Evolutionary conservation across 2,888 invertebrate genomes (phyloP).

Genomic region (Leptinotarsa tumamoca): DNA sequence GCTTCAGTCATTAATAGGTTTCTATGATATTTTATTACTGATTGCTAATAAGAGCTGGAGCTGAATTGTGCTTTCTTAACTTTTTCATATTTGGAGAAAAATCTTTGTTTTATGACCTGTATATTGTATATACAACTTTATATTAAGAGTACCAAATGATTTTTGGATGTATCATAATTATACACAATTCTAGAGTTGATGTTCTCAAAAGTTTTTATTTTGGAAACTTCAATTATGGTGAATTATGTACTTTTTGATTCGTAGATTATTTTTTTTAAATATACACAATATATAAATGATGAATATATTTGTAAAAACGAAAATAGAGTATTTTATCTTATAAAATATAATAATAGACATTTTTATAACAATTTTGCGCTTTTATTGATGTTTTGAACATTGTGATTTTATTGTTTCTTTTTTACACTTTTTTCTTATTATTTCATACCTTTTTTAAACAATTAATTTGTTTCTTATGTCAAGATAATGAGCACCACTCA

Average conservation of each 20-base stretch:
- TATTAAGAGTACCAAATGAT: constrained; percentile 29
- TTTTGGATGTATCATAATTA: constrained; percentile 32
- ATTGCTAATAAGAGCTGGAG: not conserved
- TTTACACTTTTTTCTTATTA: constrained; percentile 20
- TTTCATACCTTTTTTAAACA: constrained; percentile 21
- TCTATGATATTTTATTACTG: not conserved
- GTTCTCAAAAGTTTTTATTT: constrained; percentile 44
- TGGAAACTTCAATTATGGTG: constrained; percentile 43
- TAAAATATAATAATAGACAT: constrained; percentile 37
- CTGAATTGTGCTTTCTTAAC: constrained; percentile 7
- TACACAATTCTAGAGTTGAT: constrained; percentile 33
- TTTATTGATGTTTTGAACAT: constrained; percentile 41
- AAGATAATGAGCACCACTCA: constrained; percentile 42
- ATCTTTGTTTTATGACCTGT: constrained; percentile 28
- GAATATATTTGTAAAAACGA: constrained; percentile 44
- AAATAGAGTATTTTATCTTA: constrained; percentile 40
- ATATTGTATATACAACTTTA: constrained; percentile 33
- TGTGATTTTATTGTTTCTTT: constrained; percentile 33
- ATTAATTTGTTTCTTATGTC: constrained; percentile 21
- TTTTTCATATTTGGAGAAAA: constrained; percentile 15
- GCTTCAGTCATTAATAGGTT: constrained; percentile 13
- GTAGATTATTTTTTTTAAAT: constrained; percentile 38
- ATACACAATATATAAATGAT: constrained; percentile 25
- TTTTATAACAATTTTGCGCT: constrained; percentile 36
- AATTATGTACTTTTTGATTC: constrained; percentile 33